phyloP scores from a whole-genome alignment of 1,140 invertebrate genomes.

The Dendrolimus kikuchii region DNA sequence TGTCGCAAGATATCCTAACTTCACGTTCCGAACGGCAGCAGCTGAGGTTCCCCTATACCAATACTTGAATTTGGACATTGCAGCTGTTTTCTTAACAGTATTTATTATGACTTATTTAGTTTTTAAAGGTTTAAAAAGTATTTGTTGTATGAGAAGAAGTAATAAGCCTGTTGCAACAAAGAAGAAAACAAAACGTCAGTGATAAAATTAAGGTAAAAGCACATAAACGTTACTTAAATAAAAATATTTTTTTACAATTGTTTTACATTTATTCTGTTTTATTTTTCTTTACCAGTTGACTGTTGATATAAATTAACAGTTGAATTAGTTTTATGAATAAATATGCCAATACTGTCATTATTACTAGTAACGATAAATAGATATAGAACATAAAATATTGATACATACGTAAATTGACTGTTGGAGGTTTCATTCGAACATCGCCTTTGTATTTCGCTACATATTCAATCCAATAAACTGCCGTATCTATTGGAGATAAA shows the following conservation, averaged over 20 bases:
- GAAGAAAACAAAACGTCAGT: constrained; percentile 10
- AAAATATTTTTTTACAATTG: no score
- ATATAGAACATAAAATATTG: constrained; percentile 9
- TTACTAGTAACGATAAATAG: neutral
- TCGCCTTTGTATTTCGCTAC: constrained; percentile 45
- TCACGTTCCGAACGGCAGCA: constrained; percentile 72
- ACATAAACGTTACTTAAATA: no score
- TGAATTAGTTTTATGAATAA: no score
- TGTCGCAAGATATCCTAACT: constrained; percentile 74
- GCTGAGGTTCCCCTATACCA: constrained; percentile 74
- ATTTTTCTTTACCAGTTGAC: no score
- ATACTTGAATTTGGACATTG: constrained; percentile 76
- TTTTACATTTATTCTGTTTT: no score
- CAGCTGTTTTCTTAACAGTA: constrained; percentile 26
- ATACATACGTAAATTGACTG: constrained; percentile 3
- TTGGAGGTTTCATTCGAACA: constrained; percentile 3
- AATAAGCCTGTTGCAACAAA: constrained; percentile 1
- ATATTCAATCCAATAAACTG: constrained; percentile 73
- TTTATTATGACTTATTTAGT: constrained; percentile 14
- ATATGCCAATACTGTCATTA: neutral
- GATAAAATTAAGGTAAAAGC: constrained; percentile 8
- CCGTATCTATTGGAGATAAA: constrained; percentile 63
- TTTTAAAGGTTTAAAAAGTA: constrained; percentile 11
- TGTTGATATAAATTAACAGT: no score
- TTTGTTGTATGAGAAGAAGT: constrained; percentile 11